Percentiles rank a stretch among this genome's conserved stretches.
Conservation (phyloP, 2,888 invertebrate species). For the Leucophenga maculata region DNA sequence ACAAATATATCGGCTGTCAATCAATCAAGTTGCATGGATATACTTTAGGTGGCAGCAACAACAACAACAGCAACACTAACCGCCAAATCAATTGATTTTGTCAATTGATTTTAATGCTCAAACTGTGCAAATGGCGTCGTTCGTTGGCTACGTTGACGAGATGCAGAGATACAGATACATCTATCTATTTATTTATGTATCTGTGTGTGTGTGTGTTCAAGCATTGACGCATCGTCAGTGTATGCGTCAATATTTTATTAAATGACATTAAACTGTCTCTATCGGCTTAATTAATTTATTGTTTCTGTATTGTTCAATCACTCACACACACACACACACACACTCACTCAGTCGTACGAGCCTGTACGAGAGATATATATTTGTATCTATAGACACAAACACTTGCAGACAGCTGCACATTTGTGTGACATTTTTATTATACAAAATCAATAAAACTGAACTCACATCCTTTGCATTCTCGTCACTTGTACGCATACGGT, state of each 20-base stretch:
- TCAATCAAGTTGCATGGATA: slow-evolving; percentile 58
- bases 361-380: neutral
- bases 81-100: slow-evolving; percentile 70
- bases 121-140: slow-evolving; percentile 42
- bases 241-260: slow-evolving; percentile 71
- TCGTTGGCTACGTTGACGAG: slow-evolving; percentile 16
- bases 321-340: slow-evolving; percentile 32
- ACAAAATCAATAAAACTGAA: slow-evolving; percentile 66
- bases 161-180: no score
- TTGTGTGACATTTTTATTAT: slow-evolving; percentile 68
- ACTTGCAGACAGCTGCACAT: slow-evolving; percentile 30
- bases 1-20: slow-evolving; percentile 66
- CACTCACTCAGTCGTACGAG: neutral
- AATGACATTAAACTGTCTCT: slow-evolving; percentile 72
- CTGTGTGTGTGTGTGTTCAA: slow-evolving; percentile 47
- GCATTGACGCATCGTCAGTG: slow-evolving; percentile 64
- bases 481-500: slow-evolving; percentile 47
- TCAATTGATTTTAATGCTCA: slow-evolving; percentile 71
- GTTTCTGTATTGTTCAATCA: slow-evolving; percentile 63
- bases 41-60: slow-evolving; percentile 1
- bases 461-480: slow-evolving; percentile 39
- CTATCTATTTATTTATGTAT: neutral
- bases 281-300: slow-evolving; percentile 73
- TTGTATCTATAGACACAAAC: neutral
- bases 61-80: slow-evolving; percentile 47